Conservation (phyloP, 1,140 invertebrate genomes). For the Caenorhabditis inopinata region DNA sequence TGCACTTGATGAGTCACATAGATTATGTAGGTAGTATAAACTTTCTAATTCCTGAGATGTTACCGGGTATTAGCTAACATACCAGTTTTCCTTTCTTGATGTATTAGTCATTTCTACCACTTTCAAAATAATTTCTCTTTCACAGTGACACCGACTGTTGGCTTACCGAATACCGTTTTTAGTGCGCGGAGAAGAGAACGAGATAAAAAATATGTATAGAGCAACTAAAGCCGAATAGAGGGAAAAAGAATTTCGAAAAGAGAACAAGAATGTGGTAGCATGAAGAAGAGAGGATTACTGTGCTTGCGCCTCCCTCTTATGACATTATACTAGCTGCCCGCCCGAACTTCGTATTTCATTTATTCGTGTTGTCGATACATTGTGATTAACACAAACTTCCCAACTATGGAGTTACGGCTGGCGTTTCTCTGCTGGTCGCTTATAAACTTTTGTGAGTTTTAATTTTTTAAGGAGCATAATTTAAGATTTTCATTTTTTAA, state of each 20-base stretch:
- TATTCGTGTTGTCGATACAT: constrained; percentile 17
- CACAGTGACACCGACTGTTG: not conserved
- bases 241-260: not conserved
- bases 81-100: not conserved
- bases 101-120: constrained; percentile 9
- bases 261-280: constrained; percentile 25
- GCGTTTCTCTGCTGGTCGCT: not conserved
- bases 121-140: too few species aligned
- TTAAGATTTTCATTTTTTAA: not conserved
- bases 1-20: not conserved
- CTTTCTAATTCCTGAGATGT: not conserved
- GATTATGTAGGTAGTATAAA: not conserved
- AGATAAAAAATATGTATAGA: constrained; percentile 29
- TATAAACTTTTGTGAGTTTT: constrained; percentile 18
- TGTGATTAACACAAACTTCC: constrained; percentile 10
- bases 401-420: not conserved
- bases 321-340: constrained; percentile 25
- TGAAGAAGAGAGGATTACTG: constrained; percentile 27
- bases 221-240: not conserved
- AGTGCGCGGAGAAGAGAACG: not conserved
- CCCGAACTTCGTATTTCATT: constrained; percentile 18
- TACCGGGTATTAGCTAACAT: not conserved
- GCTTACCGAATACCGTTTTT: not conserved
- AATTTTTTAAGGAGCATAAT: not conserved
- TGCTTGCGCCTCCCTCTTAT: constrained; percentile 33